Percentiles rank a stretch among this genome's conserved stretches.
Conservation (phyloP, 2,113 vertebrate species). For the Cheilinus undulatus region DNA sequence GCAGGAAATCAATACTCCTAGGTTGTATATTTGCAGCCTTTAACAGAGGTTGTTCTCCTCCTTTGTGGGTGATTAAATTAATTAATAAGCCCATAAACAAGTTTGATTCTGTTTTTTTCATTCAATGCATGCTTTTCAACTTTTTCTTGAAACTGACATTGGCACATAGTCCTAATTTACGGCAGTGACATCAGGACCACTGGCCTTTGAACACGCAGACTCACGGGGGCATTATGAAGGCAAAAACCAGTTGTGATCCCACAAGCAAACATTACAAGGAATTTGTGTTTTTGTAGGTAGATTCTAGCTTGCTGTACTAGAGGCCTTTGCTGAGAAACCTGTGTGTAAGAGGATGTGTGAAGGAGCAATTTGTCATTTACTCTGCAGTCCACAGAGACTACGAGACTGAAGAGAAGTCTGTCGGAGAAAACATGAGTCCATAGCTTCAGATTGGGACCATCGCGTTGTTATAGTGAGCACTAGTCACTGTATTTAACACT, state of each 20-base stretch:
- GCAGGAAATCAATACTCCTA: conserved; percentile 30
- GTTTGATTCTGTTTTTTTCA: neutral
- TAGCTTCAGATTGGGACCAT: conserved; percentile 46
- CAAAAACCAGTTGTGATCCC: neutral
- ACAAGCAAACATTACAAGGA: conserved; percentile 1
- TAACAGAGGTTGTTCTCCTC: neutral
- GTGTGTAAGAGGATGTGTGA: conserved; percentile 50
- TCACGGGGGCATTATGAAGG: neutral
- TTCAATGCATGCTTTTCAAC: neutral
- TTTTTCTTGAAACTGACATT: neutral
- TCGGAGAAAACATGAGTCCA: conserved; percentile 61
- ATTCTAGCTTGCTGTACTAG: conserved; percentile 1
- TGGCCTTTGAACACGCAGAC: conserved; percentile 13
- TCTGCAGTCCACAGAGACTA: conserved; percentile 58
- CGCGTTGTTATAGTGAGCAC: conserved; percentile 53
- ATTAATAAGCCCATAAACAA: neutral
- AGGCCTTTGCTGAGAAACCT: conserved; percentile 27
- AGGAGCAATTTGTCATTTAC: conserved; percentile 72
- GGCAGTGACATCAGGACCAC: neutral
- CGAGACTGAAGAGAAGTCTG: conserved; percentile 52
- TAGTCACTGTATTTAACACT: conserved; percentile 35
- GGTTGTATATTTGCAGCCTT: conserved; percentile 1
- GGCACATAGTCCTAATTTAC: neutral
- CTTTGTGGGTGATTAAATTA: neutral
- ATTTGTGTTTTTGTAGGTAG: conserved; percentile 27